Evolutionary conservation across 2,888 invertebrate genomes (phyloP).

Genomic region (Tuberolachnus salignus): DNA sequence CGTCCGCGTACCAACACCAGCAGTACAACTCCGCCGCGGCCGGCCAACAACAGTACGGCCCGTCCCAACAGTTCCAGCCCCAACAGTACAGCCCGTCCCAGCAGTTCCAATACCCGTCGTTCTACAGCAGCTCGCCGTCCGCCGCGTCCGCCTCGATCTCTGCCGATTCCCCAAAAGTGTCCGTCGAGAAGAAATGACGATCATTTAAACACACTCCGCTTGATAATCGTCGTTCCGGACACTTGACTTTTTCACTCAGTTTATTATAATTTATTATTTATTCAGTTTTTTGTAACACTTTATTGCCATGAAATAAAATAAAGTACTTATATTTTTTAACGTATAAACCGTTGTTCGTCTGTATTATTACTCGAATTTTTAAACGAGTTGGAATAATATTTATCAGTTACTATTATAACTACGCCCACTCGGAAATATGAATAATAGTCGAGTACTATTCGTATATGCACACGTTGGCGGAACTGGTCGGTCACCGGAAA

Average conservation of each 20-base stretch:
- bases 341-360: no score
- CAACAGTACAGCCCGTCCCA: conserved; percentile 20
- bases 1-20: conserved; percentile 22
- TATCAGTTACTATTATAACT: no score
- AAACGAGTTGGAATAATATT: no score
- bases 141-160: background rate
- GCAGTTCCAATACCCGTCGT: conserved; percentile 11
- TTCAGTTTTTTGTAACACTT: background rate
- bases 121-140: conserved; percentile 5
- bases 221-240: background rate
- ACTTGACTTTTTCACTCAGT: background rate
- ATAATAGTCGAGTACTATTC: no score
- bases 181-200: conserved; percentile 15
- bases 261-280: conserved; percentile 5
- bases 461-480: no score
- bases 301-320: background rate
- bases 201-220: background rate
- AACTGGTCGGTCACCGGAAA: no score
- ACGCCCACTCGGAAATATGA: no score
- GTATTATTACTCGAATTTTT: no score
- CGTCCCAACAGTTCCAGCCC: conserved; percentile 14
- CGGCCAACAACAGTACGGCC: conserved; percentile 8
- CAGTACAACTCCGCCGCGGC: background rate
- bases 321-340: background rate
- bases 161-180: background rate